These are phyloP conservation scores for Acanthaster planci DNA, from an alignment of 35 echinoderm and acorn worm species.

Conservation along the genomic window DNA sequence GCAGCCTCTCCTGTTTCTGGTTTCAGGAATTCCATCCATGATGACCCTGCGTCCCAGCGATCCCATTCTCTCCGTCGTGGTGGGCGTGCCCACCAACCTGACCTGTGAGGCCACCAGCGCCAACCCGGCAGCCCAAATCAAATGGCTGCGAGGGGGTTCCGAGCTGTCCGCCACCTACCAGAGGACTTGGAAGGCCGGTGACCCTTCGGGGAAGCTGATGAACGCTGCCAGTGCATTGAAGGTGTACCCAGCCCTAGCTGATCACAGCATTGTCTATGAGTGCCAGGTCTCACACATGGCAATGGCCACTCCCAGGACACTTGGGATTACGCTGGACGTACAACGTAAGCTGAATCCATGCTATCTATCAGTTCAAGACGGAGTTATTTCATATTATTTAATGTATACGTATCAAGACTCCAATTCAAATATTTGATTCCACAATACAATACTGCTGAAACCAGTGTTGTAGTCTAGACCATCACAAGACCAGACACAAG, in stretches of 20 bases:
- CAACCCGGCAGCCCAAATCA: constrained; percentile 68
- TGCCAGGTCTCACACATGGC: constrained; percentile 74
- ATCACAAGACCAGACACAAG: too few relatives aligned
- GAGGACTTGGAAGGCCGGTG: background rate
- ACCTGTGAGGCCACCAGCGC: constrained; percentile 61
- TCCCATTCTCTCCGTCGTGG: constrained; percentile 52
- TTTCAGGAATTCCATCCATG: background rate
- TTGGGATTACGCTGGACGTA: constrained; percentile 63
- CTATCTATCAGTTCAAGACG: too few relatives aligned
- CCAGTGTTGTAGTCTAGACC: too few relatives aligned
- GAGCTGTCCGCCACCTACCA: background rate
- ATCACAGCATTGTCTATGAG: constrained; percentile 52
- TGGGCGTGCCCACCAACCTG: constrained; percentile 45
- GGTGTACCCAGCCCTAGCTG: constrained; percentile 48
- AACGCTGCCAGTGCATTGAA: constrained; percentile 65
- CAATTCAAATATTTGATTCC: too few relatives aligned
- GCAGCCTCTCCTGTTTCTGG: constrained; percentile 53
- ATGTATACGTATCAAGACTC: too few relatives aligned
- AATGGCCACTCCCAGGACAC: constrained; percentile 32
- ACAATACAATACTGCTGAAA: too few relatives aligned
- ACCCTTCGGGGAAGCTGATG: constrained; percentile 62
- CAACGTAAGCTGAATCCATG: constrained; percentile 60
- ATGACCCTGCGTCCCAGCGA: background rate
- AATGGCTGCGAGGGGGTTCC: constrained; percentile 52
- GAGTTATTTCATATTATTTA: too few relatives aligned